phyloP scores from a whole-genome alignment of 2,113 vertebrate genomes.

The Oncorhynchus nerka region DNA sequence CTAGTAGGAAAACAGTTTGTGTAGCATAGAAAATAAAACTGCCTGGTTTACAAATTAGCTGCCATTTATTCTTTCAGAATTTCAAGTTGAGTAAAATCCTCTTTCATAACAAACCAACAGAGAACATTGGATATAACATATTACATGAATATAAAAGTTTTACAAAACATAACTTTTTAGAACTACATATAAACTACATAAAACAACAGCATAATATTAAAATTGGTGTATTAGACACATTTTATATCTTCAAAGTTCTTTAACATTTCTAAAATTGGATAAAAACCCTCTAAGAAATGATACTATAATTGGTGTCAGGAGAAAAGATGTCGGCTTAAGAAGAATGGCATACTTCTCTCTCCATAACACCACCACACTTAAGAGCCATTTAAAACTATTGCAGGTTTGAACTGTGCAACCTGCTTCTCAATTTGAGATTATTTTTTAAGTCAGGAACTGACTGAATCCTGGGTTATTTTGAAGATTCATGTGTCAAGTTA shows the following conservation, averaged over 20 bases:
- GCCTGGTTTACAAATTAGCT: conserved; percentile 1
- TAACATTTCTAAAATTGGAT: background rate
- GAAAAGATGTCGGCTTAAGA: background rate
- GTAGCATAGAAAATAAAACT: background rate
- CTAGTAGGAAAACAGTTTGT: too few species aligned
- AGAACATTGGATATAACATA: background rate
- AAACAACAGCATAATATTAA: background rate
- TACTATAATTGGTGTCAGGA: background rate
- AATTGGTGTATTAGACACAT: background rate
- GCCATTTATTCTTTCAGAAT: conserved; percentile 1
- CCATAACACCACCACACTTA: background rate
- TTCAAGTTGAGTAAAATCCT: background rate
- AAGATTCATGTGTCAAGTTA: too few species aligned
- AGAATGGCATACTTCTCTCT: background rate
- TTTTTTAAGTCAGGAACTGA: too few species aligned
- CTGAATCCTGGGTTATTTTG: too few species aligned
- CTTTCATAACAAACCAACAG: background rate
- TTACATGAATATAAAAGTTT: background rate
- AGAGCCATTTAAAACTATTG: background rate
- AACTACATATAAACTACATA: background rate
- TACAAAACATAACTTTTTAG: background rate
- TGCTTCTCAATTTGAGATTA: too few species aligned
- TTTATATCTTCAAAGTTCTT: background rate
- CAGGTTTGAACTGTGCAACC: too few species aligned
- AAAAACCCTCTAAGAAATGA: background rate